Evolutionary conservation across 2,113 vertebrate species (phyloP).

Genomic region (Synchiropus splendidus): DNA sequence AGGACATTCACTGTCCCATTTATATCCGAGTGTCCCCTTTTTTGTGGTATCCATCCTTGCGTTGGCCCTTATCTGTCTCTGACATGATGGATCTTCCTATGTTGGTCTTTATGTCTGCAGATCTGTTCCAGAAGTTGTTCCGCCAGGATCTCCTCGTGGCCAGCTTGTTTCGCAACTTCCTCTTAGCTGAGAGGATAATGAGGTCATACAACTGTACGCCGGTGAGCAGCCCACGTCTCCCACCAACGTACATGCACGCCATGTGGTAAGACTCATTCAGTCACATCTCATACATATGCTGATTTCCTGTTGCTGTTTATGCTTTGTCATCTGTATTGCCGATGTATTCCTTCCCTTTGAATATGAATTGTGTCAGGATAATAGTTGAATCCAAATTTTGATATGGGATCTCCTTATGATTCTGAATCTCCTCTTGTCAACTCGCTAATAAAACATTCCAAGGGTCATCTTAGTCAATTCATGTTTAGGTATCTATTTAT

Average conservation of each 20-base stretch:
- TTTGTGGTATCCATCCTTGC: background rate
- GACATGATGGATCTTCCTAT: background rate
- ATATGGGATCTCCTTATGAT: no score
- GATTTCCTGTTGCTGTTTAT: no score
- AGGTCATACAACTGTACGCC: conserved; percentile 96
- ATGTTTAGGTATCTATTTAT: no score
- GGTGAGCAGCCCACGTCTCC: conserved; percentile 91
- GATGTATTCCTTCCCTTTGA: no score
- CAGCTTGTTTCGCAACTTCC: conserved; percentile 93
- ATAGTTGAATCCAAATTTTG: no score
- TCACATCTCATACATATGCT: no score
- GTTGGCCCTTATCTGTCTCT: no score
- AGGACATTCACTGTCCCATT: background rate
- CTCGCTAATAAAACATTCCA: no score
- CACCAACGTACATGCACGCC: conserved; percentile 95
- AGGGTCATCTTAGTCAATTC: no score
- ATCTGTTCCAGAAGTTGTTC: conserved; percentile 98
- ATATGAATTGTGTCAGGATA: no score
- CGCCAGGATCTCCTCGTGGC: conserved; percentile 94
- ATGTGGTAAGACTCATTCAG: conserved; percentile 92
- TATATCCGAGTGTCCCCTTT: background rate
- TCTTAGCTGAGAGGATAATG: conserved; percentile 95
- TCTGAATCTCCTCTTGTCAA: no score
- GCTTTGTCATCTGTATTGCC: no score
- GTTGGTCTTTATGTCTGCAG: conserved; percentile 50